Percentiles rank a stretch among this genome's conserved stretches.
phyloP scores from a whole-genome alignment of 2,797 vertebrate genomes.

The Lacerta viridis region DNA sequence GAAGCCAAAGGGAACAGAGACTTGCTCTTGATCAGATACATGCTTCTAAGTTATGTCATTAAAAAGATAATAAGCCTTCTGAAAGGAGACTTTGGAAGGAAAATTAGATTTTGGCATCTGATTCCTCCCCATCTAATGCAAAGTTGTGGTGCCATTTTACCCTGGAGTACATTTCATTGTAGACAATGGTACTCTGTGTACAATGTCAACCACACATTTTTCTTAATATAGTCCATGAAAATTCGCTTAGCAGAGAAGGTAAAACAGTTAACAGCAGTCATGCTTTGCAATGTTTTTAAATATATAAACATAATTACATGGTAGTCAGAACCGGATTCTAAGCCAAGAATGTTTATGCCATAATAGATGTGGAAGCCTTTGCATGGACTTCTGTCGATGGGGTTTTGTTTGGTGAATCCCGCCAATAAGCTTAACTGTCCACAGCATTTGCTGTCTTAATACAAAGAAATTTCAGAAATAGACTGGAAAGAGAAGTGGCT shows the following conservation, averaged over 20 bases:
- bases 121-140: slow-evolving; percentile 2
- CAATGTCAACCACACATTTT: slow-evolving; percentile 4
- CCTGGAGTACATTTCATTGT: neutral
- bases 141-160: neutral
- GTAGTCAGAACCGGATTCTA: neutral
- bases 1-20: neutral
- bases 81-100: neutral
- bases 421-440: no score
- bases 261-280: neutral
- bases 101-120: slow-evolving; percentile 1
- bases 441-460: no score
- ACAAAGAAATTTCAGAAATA: no score
- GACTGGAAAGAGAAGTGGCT: no score
- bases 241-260: neutral
- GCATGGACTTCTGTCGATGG: no score
- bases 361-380: no score
- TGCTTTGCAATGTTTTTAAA: slow-evolving; percentile 6
- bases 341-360: neutral
- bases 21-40: neutral
- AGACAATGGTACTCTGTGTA: neutral
- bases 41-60: neutral
- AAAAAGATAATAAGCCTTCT: neutral
- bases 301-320: slow-evolving; percentile 2
- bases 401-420: no score
- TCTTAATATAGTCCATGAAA: slow-evolving; percentile 21